Percentiles rank a stretch among this genome's conserved stretches.
Evolutionary conservation across 2,113 vertebrate species (phyloP).

Genomic region (Puntigrus tetrazona): DNA sequence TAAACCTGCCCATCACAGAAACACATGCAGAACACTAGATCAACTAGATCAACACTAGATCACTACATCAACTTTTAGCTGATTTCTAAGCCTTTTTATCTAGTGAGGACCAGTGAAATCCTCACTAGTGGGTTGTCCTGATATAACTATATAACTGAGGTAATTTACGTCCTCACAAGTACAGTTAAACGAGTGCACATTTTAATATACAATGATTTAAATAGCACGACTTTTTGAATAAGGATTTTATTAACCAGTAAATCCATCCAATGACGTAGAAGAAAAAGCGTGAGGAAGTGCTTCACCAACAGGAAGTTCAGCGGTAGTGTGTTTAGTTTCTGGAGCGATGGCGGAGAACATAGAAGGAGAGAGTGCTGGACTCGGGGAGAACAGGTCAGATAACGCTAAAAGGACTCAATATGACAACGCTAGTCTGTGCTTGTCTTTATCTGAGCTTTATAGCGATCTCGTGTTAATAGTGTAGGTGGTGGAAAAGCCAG

Average conservation of each 20-base stretch:
- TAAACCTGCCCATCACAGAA: no score
- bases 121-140: no score
- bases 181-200: no score
- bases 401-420: not conserved
- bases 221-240: not conserved
- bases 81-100: no score
- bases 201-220: no score
- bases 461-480: not conserved
- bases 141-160: no score
- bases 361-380: conserved; percentile 74
- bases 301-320: conserved; percentile 70
- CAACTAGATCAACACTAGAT: no score
- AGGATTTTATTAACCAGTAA: conserved; percentile 39
- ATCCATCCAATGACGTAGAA: conserved; percentile 52
- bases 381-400: conserved; percentile 77
- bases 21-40: no score
- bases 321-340: conserved; percentile 43
- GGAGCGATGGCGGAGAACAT: conserved; percentile 80
- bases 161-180: no score
- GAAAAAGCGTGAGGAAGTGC: conserved; percentile 47
- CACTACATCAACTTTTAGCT: no score
- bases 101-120: no score
- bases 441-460: not conserved
- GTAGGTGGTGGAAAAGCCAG: not conserved
- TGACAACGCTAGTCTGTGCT: not conserved